phyloP scores from a whole-genome alignment of 2,888 invertebrate species.

The Hypsopygia costalis region DNA sequence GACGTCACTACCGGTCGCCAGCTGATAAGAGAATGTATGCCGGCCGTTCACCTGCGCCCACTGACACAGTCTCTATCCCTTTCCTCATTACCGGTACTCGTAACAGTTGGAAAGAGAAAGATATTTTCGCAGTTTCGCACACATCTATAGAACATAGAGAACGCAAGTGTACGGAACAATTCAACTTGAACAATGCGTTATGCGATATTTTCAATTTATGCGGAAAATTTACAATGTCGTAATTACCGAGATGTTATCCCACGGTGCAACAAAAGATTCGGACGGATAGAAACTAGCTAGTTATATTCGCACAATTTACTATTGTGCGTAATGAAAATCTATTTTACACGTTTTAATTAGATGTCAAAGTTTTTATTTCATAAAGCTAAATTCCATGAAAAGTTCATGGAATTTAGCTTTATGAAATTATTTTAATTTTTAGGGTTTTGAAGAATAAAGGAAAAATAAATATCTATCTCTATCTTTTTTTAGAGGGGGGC shows the following conservation, averaged over 20 bases:
- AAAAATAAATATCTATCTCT: too few relatives aligned
- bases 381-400: too few relatives aligned
- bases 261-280: constrained; percentile 31
- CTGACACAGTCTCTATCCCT: constrained; percentile 59
- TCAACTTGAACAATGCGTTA: constrained; percentile 44
- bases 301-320: neutral
- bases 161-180: constrained; percentile 27
- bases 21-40: constrained; percentile 75
- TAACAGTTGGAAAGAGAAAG: constrained; percentile 29
- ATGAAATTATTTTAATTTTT: too few relatives aligned
- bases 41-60: constrained; percentile 75
- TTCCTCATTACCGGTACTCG: constrained; percentile 30
- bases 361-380: too few relatives aligned
- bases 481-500: too few relatives aligned
- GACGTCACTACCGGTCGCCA: constrained; percentile 60
- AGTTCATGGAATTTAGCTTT: too few relatives aligned
- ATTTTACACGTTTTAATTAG: too few relatives aligned
- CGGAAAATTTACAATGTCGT: constrained; percentile 48
- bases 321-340: neutral
- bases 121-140: constrained; percentile 12
- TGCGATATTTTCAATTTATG: constrained; percentile 53
- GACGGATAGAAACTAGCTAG: constrained; percentile 23
- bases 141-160: constrained; percentile 10
- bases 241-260: constrained; percentile 45
- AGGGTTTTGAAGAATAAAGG: too few relatives aligned